Base-by-base conservation (phyloP, 2,113 vertebrate genomes). In the Orthonyx spaldingii region DNA sequence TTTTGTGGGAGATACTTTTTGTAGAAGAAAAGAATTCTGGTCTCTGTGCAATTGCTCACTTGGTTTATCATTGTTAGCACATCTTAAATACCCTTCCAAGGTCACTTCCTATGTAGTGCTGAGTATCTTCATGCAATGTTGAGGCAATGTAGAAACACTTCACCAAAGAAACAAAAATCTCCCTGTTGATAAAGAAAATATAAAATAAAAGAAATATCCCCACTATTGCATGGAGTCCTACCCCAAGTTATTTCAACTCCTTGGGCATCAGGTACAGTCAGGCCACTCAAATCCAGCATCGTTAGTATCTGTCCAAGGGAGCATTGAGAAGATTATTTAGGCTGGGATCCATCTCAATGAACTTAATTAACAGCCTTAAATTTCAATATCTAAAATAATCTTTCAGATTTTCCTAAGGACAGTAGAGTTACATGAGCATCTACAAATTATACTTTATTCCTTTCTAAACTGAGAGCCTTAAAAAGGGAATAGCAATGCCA, bases 1-100 rank as follows among this genome's bases (percentile, higher is more conserved):
- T 86, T 87, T 47, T 52, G 68, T 77, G 24, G 22, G 63, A 93
- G 85, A 46, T 83, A 84, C 86, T 96, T 95, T 93, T 86, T 59
- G 76, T 84, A 84, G 47, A 81, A 92, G 59, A 79, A 35, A 72
- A 77, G 19, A 92, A 87, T 90, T 92, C 47, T 89, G 56, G 64
- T 71, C 52, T 65, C 83, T 44, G 55, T 1, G 14, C 52, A 89
- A 60, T 39, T 96, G 91, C 76, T 97, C 94, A 89, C 64, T 96
- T 97, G 44, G 52, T 71, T 75, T 84, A 59, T 66, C 50, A 35
- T 84, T 55, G 74, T 86, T 23, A 77, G 64, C 30, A 66, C 39
- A 60, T 59, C 49, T 42, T 39, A 89, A 86, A 87, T 35, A 89
- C 35, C 13, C n/a, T 70, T 74, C 27, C 83, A 71, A 74, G 42